Conservation (phyloP, 2,888 invertebrate species). For the Thysanoteuthis rhombus region DNA sequence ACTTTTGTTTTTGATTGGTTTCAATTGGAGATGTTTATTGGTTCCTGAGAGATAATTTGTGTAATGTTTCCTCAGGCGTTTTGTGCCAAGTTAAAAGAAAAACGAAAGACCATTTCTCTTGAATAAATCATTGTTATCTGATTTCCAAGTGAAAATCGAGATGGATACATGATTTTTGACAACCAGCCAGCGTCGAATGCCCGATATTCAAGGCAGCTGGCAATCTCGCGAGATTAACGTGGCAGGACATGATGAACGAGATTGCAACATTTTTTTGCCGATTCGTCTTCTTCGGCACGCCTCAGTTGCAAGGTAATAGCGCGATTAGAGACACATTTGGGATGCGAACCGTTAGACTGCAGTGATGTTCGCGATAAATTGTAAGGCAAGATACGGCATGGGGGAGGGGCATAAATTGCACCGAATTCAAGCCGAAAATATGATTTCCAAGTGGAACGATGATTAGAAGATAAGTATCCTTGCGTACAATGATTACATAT, state of each 20-base stretch:
- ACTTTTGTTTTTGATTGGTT: too few relatives aligned
- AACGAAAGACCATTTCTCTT: too few relatives aligned
- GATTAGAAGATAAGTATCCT: neutral
- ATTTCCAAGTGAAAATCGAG: neutral
- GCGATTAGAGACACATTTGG: neutral
- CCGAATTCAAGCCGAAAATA: neutral
- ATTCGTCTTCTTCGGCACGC: neutral
- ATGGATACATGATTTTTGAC: neutral
- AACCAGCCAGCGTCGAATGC: neutral
- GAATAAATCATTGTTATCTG: neutral
- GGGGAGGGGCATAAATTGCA: neutral
- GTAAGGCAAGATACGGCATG: neutral
- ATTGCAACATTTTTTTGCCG: neutral
- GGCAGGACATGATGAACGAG: neutral
- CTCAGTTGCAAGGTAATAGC: neutral
- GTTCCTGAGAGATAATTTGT: neutral
- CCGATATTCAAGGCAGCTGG: neutral
- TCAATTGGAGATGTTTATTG: too few relatives aligned
- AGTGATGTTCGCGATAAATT: neutral
- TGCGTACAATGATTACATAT: too few relatives aligned
- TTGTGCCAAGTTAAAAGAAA: neutral
- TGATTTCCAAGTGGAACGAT: neutral
- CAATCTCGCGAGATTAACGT: neutral
- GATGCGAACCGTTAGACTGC: neutral
- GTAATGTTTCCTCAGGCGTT: neutral